Conservation (phyloP, 2,113 vertebrate genomes). For the Calidris pygmaea region DNA sequence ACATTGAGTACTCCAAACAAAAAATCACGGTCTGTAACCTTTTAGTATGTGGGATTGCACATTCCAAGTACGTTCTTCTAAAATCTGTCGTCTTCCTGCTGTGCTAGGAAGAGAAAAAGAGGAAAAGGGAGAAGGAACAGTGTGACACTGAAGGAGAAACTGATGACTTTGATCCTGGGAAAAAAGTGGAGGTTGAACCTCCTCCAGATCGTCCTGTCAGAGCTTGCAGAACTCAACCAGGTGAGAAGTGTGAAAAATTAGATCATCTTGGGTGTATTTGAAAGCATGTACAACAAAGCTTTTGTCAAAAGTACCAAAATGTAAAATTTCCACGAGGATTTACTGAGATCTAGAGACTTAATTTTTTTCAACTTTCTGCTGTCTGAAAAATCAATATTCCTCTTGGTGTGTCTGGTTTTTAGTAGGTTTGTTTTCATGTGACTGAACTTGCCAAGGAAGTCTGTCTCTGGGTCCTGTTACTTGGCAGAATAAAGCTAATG, state of each 20-base stretch:
- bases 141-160: slow-evolving; percentile 86
- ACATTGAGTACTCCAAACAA: neutral
- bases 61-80: neutral
- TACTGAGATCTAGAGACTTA: neutral
- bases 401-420: neutral
- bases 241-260: slow-evolving; percentile 51
- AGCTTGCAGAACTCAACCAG: slow-evolving; percentile 92
- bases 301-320: neutral
- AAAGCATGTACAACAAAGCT: neutral
- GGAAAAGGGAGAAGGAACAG: slow-evolving; percentile 91
- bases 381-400: neutral
- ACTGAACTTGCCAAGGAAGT: neutral
- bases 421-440: neutral
- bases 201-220: slow-evolving; percentile 88
- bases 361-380: neutral
- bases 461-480: neutral
- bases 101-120: slow-evolving; percentile 88
- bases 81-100: neutral
- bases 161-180: slow-evolving; percentile 86
- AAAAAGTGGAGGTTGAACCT: slow-evolving; percentile 88
- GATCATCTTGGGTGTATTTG: neutral
- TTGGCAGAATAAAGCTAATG: neutral
- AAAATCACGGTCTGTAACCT: neutral
- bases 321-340: neutral
- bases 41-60: neutral